Base-by-base conservation (phyloP, 2,888 invertebrate species). In the Acronicta aceris region DNA sequence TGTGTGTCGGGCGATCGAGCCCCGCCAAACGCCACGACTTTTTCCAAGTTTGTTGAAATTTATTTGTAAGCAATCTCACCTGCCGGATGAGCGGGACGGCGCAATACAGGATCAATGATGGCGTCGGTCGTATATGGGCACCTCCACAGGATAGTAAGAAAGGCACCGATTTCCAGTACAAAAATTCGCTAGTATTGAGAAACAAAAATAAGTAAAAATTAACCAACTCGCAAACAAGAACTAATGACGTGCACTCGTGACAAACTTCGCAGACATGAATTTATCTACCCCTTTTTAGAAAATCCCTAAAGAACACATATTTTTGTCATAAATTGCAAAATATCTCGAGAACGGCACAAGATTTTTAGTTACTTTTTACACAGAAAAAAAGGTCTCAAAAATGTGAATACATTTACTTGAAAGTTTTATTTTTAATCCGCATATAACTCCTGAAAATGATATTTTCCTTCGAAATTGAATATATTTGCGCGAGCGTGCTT, bases 121-220 rank as follows among this genome's bases (percentile, higher is more conserved):
- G 36, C 36, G 36, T 36, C 36, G 36, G 36, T 36, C 36, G 36
- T 36, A 36, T 36, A 36, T 36, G 36, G 36, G 36, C 36, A 36
- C 36, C 12, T 36, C 36, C 36, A 36, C 36, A 36, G 7, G 36
- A 36, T 36, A n/a, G 36, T 36, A 36, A 36, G 36, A 36, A 5
- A 25, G 36, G 36, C 12, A 36, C 36, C 36, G 36, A 36, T 36
- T 36, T 36, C 12, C 36, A 36, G 12, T 36, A 12, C 36, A 36
- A 36, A 36, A 36, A 8, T 36, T 12, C 8, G 12, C 36, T 36
- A 36, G 7, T 10, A 36, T 36, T 36, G 36, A 36, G 36, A 36
- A 36, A 36, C 36, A 36, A 36, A 36, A 36, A 36, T 12, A 8
- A 36, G 36, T 8, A 36, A 36, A 36, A 36, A 36, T 36, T 12